Percentiles rank a stretch among this genome's conserved stretches.
Conservation (phyloP, 2,888 invertebrate genomes). For the Archips crataeganus region DNA sequence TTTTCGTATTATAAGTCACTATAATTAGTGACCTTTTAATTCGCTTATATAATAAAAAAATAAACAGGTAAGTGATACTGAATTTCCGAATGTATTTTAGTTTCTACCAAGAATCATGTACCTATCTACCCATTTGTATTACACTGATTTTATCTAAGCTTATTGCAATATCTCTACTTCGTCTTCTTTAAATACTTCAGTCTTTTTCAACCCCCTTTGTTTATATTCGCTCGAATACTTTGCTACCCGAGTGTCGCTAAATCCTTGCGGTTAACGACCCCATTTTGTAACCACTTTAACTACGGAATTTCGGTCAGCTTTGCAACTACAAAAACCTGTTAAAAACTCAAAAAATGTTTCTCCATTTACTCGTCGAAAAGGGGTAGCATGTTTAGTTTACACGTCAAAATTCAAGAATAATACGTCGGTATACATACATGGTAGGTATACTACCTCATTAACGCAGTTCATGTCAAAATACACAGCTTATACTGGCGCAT, state of each 20-base stretch:
- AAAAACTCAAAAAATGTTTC: background rate
- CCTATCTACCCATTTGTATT: background rate
- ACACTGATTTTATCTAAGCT: background rate
- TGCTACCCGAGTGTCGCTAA: background rate
- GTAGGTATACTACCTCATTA: background rate
- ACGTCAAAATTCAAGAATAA: background rate
- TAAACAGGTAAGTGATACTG: too few species aligned
- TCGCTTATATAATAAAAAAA: too few species aligned
- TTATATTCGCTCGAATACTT: background rate
- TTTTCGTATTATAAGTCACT: too few species aligned
- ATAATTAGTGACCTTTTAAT: too few species aligned
- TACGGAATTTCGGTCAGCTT: conserved; percentile 4
- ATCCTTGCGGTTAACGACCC: background rate
- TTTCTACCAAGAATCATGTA: too few species aligned
- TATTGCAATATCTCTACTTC: background rate
- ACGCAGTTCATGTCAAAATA: background rate
- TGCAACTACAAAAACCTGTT: background rate
- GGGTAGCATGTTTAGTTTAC: background rate
- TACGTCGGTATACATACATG: background rate
- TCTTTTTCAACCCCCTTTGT: background rate
- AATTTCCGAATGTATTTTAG: too few species aligned
- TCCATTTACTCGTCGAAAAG: background rate
- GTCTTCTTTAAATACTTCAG: background rate
- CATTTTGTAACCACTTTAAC: background rate
- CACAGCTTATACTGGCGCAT: background rate